Evolutionary conservation across 92 coral and sea anemone genomes (phyloP), one percentile per base, ranked within the genome.

Genomic region (Parazoanthus darwini): DNA sequence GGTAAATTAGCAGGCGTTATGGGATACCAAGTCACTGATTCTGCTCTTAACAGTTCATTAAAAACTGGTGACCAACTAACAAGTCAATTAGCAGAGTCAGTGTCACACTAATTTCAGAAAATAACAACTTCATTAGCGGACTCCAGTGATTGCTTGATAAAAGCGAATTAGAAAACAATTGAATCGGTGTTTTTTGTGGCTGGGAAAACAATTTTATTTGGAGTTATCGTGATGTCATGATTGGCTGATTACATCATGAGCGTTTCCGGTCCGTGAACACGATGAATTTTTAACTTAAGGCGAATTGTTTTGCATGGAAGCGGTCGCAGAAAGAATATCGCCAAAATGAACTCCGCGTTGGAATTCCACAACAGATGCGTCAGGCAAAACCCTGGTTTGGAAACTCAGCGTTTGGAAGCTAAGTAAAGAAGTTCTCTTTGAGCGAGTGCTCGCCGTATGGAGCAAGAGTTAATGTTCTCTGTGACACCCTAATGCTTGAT

Each of bases 241-340:
- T 92, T 95, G 81, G 87, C 86, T 72, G 56, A 95, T 95, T 93
- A 95, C 98, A 92, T 95, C 98, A 95, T 94, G 77, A 46, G 74
- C 78, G 94, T 74, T 93, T 89, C 90, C 98, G 92, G 85, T 89
- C 90, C 75, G 58, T 95, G 98, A 86, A 76, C 91, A 92, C 33
- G 83, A 95, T 95, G 90, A 95, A 95, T 92, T 82, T 95, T 95
- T 95, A 87, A 95, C 87, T 44, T 71, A 29, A 46, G 26, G 78
- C 33, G 42, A 71, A 70, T 73, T 84, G 67, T 84, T 84, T 70
- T 25, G 66, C 14, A 20, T 80, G 67, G 87, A 48, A 51, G 42
- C 29, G 51, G 50, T 37, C 56, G 25, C 42, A 35, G 77, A 73
- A 84, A 84, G 39, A 50, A 84, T 84, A 72, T 72, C 39, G 87